phyloP scores from a whole-genome alignment of 2,888 invertebrate genomes.

The Coleophora flavipennella region DNA sequence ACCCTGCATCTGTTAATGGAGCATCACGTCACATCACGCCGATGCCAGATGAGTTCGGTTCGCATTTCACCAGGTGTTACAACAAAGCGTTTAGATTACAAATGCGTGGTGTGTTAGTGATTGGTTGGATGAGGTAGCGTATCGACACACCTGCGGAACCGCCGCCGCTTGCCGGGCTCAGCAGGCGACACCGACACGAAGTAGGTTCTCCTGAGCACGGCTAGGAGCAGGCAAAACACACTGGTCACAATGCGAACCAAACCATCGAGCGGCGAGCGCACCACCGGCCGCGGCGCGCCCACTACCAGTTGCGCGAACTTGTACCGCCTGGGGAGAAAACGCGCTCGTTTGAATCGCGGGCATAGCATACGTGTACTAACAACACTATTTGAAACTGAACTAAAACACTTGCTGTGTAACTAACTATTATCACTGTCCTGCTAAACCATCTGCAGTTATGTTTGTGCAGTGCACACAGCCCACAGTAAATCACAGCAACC shows the following conservation, averaged over 20 bases:
- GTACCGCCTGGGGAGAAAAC: slow-evolving; percentile 40
- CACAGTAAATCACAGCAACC: no score
- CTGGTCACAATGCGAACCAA: slow-evolving; percentile 53
- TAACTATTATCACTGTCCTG: no score
- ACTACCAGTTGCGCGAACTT: slow-evolving; percentile 56
- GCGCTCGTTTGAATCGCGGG: neutral
- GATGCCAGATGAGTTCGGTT: slow-evolving; percentile 34
- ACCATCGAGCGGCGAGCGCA: slow-evolving; percentile 34
- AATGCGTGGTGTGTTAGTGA: neutral
- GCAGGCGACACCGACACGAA: slow-evolving; percentile 15
- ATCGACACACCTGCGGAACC: slow-evolving; percentile 40
- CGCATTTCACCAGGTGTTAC: slow-evolving; percentile 36
- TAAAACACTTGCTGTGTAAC: no score
- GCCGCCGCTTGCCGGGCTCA: slow-evolving; percentile 28
- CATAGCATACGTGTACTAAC: no score
- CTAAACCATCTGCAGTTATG: no score
- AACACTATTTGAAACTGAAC: no score
- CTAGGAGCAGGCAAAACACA: slow-evolving; percentile 35
- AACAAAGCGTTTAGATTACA: slow-evolving; percentile 12
- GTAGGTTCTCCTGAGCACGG: slow-evolving; percentile 30
- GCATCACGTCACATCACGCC: slow-evolving; percentile 2
- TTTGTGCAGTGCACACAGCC: no score
- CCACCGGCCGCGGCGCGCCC: slow-evolving; percentile 20
- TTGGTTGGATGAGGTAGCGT: neutral
- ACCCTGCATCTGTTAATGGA: no score